phyloP scores from a whole-genome alignment of 2,888 invertebrate species.

The Drosophila seclusa region DNA sequence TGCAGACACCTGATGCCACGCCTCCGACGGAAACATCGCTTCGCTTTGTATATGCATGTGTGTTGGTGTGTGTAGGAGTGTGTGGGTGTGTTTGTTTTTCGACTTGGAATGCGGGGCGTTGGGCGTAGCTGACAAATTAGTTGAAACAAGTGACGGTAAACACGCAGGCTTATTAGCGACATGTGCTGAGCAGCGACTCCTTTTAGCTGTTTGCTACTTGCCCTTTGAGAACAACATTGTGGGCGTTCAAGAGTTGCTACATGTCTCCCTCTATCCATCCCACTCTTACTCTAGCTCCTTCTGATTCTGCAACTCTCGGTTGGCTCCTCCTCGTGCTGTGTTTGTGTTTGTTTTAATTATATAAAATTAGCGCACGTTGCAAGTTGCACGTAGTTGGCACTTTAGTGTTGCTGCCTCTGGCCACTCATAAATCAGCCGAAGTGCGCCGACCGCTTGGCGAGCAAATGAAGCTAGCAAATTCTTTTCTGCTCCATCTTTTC shows the following conservation, averaged over 20 bases:
- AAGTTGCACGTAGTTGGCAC: constrained; percentile 68
- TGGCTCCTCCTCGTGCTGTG: constrained; percentile 28
- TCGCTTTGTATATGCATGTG: neutral
- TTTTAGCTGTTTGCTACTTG: constrained; percentile 16
- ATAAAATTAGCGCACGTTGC: constrained; percentile 79
- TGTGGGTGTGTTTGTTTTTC: constrained; percentile 41
- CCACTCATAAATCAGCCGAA: constrained; percentile 73
- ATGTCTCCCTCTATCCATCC: neutral
- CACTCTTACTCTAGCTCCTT: constrained; percentile 3
- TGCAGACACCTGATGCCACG: constrained; percentile 76
- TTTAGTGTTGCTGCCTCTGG: constrained; percentile 37
- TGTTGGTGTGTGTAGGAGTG: constrained; percentile 1
- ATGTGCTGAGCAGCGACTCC: constrained; percentile 55
- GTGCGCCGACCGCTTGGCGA: constrained; percentile 46
- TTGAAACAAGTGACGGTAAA: constrained; percentile 77
- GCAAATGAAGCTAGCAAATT: constrained; percentile 75
- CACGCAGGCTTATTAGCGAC: constrained; percentile 78
- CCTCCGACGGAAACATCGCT: constrained; percentile 19
- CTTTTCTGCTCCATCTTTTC: constrained; percentile 12
- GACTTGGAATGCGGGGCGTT: constrained; percentile 67
- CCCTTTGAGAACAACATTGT: constrained; percentile 9
- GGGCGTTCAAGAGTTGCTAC: constrained; percentile 8
- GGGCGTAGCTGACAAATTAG: constrained; percentile 78
- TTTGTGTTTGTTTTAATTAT: constrained; percentile 77
- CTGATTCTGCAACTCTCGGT: constrained; percentile 5